phyloP scores from a whole-genome alignment of 2,113 vertebrate genomes.

The Apteryx owenii region DNA sequence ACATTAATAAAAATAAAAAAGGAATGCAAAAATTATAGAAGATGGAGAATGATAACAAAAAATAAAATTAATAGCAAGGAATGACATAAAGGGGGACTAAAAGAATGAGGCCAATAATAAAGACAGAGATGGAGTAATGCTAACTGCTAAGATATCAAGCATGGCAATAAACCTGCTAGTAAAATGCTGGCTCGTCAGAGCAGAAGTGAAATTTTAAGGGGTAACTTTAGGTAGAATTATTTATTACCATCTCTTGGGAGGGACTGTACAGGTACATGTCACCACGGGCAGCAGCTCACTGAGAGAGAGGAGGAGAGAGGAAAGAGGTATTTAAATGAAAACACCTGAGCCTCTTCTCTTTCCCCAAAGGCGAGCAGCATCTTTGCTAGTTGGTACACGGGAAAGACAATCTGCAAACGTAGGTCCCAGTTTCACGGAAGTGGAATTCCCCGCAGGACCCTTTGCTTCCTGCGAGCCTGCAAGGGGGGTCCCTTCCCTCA shows the following conservation, averaged over 20 bases:
- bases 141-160: background rate
- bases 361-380: background rate
- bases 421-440: background rate
- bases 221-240: background rate
- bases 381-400: background rate
- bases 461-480: background rate
- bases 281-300: background rate
- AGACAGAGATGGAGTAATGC: background rate
- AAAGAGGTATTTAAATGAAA: background rate
- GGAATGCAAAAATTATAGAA: background rate
- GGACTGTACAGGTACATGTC: background rate
- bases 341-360: background rate
- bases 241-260: background rate
- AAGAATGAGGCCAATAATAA: background rate
- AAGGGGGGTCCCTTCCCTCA: background rate
- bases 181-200: background rate
- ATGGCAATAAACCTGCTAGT: background rate
- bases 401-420: background rate
- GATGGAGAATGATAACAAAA: background rate
- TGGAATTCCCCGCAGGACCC: background rate
- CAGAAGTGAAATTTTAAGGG: background rate
- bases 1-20: background rate
- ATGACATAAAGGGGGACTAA: background rate
- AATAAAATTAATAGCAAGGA: background rate
- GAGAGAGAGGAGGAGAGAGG: background rate